Percentiles rank a stretch among this genome's conserved stretches.
These are phyloP conservation scores for Lithobates sylvaticus DNA, from an alignment of 2,797 vertebrate species.

Conservation along the genomic window DNA sequence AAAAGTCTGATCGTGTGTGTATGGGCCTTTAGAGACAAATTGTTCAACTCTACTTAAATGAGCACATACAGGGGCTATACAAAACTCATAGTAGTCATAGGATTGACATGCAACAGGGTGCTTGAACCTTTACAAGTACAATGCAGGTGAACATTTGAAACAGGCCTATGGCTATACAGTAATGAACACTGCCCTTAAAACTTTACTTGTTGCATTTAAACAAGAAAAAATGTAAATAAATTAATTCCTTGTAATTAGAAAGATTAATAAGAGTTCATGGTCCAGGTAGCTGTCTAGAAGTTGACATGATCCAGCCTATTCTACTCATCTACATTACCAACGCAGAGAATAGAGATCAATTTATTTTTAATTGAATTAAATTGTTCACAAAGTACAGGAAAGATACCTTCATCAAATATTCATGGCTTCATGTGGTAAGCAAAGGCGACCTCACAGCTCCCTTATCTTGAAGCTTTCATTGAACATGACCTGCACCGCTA, in stretches of 20 bases:
- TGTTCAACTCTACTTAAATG: too few species aligned
- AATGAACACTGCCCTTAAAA: too few species aligned
- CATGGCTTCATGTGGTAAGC: slow-evolving; percentile 81
- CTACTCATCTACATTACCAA: slow-evolving; percentile 27
- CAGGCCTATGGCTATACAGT: too few species aligned
- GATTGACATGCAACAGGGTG: too few species aligned
- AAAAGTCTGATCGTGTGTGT: too few species aligned
- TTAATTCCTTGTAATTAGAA: not conserved
- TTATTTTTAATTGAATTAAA: slow-evolving; percentile 89
- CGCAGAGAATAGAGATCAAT: slow-evolving; percentile 74
- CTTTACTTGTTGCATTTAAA: too few species aligned
- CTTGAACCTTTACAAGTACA: too few species aligned
- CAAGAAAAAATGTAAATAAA: too few species aligned
- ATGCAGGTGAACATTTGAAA: too few species aligned
- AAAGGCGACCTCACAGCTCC: slow-evolving; percentile 77
- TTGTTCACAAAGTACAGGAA: slow-evolving; percentile 84
- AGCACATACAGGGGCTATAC: too few species aligned
- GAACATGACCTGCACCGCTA: slow-evolving; percentile 38
- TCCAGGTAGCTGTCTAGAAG: not conserved
- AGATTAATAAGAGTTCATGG: not conserved
- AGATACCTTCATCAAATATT: slow-evolving; percentile 85
- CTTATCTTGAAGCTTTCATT: slow-evolving; percentile 61
- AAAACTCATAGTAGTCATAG: too few species aligned
- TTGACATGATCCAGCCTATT: slow-evolving; percentile 3
- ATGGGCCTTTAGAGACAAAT: too few species aligned